phyloP scores from a whole-genome alignment of 2,797 vertebrate species.

The Octomys mimax region DNA sequence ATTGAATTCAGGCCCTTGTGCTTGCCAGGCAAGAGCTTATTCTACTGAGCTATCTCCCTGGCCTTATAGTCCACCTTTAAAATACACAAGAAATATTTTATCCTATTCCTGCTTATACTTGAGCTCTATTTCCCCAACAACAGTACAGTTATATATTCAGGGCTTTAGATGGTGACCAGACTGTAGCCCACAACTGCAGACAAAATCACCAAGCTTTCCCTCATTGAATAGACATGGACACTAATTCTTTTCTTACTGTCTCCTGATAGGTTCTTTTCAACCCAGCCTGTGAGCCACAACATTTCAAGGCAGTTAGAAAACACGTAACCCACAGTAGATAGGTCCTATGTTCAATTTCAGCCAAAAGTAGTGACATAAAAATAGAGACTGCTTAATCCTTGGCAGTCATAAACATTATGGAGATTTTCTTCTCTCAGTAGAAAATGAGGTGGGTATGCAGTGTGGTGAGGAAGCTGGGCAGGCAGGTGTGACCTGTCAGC shows the following conservation, averaged over 20 bases:
- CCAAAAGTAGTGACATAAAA: not conserved
- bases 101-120: not conserved
- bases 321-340: not conserved
- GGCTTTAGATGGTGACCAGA: not conserved
- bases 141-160: not conserved
- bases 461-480: not conserved
- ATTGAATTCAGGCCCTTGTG: too few species aligned
- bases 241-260: not conserved
- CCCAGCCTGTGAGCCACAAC: not conserved
- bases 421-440: not conserved
- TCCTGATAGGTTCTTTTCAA: not conserved
- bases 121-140: not conserved
- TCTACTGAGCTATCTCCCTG: too few species aligned
- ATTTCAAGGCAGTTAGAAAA: not conserved
- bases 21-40: too few species aligned
- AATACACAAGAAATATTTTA: not conserved
- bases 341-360: not conserved
- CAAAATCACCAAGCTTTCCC: not conserved
- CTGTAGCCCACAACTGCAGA: not conserved
- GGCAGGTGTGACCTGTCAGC: not conserved
- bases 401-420: not conserved
- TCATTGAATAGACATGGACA: not conserved
- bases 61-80: not conserved
- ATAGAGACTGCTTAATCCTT: not conserved
- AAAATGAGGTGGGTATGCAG: not conserved